Base-by-base conservation (phyloP, 2,888 invertebrate species). In the Cephonodes hylas region DNA sequence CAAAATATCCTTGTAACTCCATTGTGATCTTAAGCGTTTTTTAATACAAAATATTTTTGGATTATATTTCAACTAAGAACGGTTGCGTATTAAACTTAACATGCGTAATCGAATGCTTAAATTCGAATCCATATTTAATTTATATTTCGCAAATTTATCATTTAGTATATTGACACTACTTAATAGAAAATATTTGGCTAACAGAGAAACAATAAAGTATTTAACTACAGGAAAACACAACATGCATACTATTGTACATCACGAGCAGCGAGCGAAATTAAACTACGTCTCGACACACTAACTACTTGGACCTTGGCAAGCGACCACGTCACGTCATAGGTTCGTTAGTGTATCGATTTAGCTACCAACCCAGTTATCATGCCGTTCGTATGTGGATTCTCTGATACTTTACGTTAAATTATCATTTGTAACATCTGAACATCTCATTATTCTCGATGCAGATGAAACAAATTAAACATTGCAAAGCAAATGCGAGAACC, bases 241-340 rank as follows among this genome's bases (percentile, higher is more conserved):
- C 64, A 66, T 65, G 60, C 68, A 71, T 68, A 65, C 72, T 69
- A 59, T 66, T 75, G 74, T 75, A 74, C 76, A 66, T 69, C 68
- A 73, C 69, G 68, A 72, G 68, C 72, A 69, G 67, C 69, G 64
- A 64, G 64, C 70, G 66, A 75, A 74, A 64, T n/a, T 64, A 70
- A 69, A 69, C 61, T 66, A 59, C 62, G 70, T 63, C 63, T 67
- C 75, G 75, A 77, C 74, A 67, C 73, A 76, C 72, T 75, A 77
- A 74, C 57, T n/a, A 8, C 20, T 6, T 7, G 7, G 15, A 18
- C 44, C 13, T 18, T 18, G 7, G 15, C 5, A n/a, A 38, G 8
- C 13, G 13, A 13, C n/a, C 38, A 27, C 18, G 18, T 27, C 27
- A 7, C n/a, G 2, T 10, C 18, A 31, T 4, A 18, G 18, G 53